A percentile compares a stretch with the other conserved stretches of the same genome.
phyloP scores from a whole-genome alignment of 2,797 vertebrate species.

The Eospalax fontanierii region DNA sequence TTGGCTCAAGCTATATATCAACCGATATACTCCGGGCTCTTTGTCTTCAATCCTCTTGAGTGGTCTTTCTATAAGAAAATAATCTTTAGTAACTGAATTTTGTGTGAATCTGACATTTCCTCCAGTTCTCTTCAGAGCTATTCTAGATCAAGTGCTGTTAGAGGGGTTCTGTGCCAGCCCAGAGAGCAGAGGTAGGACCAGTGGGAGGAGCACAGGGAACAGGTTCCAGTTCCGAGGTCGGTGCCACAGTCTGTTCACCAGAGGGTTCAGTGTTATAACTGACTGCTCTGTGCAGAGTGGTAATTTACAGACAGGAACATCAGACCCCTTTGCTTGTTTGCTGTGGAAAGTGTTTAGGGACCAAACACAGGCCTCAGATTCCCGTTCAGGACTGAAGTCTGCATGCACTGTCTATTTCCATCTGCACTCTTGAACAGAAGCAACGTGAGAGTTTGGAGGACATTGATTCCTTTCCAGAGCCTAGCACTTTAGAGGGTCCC shows the following conservation, averaged over 20 bases:
- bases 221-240: neutral
- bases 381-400: neutral
- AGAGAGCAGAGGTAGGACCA: neutral
- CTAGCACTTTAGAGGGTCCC: neutral
- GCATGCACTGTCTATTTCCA: neutral
- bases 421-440: neutral
- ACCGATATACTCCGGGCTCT: neutral
- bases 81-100: constrained; percentile 3
- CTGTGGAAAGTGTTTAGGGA: neutral
- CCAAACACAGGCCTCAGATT: neutral
- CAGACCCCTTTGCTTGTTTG: neutral
- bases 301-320: neutral
- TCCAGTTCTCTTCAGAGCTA: neutral
- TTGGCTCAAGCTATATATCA: neutral
- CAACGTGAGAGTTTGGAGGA: constrained; percentile 2
- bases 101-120: neutral
- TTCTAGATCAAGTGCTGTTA: neutral
- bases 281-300: neutral
- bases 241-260: neutral
- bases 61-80: neutral
- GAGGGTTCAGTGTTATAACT: neutral
- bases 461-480: constrained; percentile 29
- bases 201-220: neutral
- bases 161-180: neutral
- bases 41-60: neutral